Evolutionary conservation across 2,113 vertebrate species (phyloP), one percentile per base, ranked within the genome.

Genomic region (Malurus alboscapulatus): DNA sequence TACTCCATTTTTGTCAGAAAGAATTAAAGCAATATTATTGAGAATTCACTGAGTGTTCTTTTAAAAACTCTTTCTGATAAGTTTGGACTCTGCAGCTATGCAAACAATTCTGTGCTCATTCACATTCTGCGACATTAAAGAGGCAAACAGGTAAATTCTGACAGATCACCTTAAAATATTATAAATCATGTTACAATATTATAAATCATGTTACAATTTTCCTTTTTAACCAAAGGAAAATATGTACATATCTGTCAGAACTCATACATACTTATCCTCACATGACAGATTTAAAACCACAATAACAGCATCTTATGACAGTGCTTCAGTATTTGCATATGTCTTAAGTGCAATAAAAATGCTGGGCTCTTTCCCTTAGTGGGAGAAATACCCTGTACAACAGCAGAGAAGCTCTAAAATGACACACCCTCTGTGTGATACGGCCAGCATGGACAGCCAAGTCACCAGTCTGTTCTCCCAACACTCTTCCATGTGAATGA

Each of bases 1-100:
- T 81, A 95, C 48, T 77, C 83, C 40, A 67, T 87, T 92, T 92
- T 88, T 65, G 6, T 42, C 53, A 86, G 77, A 72, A 91, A 88
- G 36, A 38, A 77, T 81, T 87, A 92, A 91, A 92, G 53, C 54
- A 89, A n/a, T 44, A 72, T 75, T 50, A 73, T 67, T 53, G 53
- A 90, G 36, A 90, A 74, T 78, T 50, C 15, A 30, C 1, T 1
- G 62, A 74, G 29, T 15, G 5, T 38, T 79, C 29, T 44, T 84
- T 62, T 26, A 40, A 84, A 69, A 75, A 27, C 12, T 19, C 38
- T 63, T 95, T 63, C 44, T 71, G 24, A n/a, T 62, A 48, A 55
- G 51, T 80, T 44, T 59, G 27, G 40, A 76, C 21, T 74, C 79
- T 55, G 69, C 7, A 69, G 59, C 42, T 62, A 47, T 51, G 53